A percentile compares a stretch with the other conserved stretches of the same genome.
phyloP scores from a whole-genome alignment of 2,888 invertebrate genomes.

The Drosophila acutilabella region DNA sequence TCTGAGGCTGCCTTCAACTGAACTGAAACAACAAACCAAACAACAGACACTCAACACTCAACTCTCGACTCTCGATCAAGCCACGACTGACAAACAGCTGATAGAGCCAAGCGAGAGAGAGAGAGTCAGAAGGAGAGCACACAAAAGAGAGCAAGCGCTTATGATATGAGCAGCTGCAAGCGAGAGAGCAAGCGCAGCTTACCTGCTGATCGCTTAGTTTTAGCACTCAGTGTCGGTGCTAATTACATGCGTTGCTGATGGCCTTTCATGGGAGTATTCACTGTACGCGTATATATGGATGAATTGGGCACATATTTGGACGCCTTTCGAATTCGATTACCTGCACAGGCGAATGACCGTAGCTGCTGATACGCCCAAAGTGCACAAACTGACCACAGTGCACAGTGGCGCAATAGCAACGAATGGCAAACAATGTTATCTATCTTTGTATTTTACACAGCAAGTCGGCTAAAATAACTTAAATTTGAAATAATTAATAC shows the following conservation, averaged over 20 bases:
- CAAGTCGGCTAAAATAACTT: no score
- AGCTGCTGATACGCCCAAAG: slow-evolving; percentile 21
- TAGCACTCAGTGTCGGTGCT: slow-evolving; percentile 41
- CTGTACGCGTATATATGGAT: slow-evolving; percentile 14
- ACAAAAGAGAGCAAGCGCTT: slow-evolving; percentile 1
- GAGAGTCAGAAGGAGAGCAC: neutral
- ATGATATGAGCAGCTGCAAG: slow-evolving; percentile 11
- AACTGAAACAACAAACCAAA: slow-evolving; percentile 51
- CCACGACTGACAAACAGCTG: slow-evolving; percentile 44
- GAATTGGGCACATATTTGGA: slow-evolving; percentile 11
- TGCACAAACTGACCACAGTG: slow-evolving; percentile 13
- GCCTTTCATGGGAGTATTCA: slow-evolving; percentile 1
- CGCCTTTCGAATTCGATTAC: slow-evolving; percentile 50
- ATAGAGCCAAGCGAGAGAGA: neutral
- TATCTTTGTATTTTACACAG: no score
- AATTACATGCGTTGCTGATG: slow-evolving; percentile 32
- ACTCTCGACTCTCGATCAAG: slow-evolving; percentile 29
- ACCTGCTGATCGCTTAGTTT: slow-evolving; percentile 45
- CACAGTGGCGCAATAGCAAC: slow-evolving; percentile 31
- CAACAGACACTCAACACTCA: slow-evolving; percentile 8
- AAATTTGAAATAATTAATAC: no score
- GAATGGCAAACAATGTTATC: no score
- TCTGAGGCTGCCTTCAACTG: slow-evolving; percentile 52
- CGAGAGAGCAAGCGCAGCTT: slow-evolving; percentile 1
- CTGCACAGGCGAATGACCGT: slow-evolving; percentile 43